Percentiles rank a stretch among this genome's conserved stretches.
phyloP scores from a whole-genome alignment of 2,113 vertebrate genomes.

The Odontophorus gujanensis region DNA sequence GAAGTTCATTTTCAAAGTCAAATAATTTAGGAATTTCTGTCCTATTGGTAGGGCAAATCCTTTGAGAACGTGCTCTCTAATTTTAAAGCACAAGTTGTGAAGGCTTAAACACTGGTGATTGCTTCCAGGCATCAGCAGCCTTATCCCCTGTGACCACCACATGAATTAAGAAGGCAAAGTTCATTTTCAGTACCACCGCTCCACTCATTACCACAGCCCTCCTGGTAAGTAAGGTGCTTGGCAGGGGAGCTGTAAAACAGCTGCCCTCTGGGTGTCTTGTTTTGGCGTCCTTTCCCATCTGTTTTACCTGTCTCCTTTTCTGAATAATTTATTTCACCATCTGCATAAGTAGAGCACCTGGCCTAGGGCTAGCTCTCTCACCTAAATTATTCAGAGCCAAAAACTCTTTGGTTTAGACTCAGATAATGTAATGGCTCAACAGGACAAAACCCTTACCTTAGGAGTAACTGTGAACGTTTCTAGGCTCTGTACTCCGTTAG shows the following conservation, averaged over 20 bases:
- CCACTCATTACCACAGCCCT: constrained; percentile 3
- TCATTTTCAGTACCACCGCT: constrained; percentile 12
- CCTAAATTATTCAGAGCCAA: constrained; percentile 87
- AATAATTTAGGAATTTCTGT: not conserved
- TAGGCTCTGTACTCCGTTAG: constrained; percentile 7
- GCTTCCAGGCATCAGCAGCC: not conserved
- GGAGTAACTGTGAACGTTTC: constrained; percentile 41
- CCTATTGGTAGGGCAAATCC: not conserved
- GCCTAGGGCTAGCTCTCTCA: constrained; percentile 80
- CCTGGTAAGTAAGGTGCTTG: constrained; percentile 13
- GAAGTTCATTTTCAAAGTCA: not conserved
- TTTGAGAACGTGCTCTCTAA: not conserved
- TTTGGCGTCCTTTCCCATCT: constrained; percentile 85
- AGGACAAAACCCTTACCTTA: constrained; percentile 69
- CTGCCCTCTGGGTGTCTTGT: constrained; percentile 78
- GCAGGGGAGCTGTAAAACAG: constrained; percentile 70
- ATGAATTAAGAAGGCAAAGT: not conserved
- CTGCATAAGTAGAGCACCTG: constrained; percentile 85
- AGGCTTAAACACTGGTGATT: not conserved
- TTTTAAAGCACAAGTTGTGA: not conserved
- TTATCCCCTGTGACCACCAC: not conserved
- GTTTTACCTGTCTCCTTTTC: constrained; percentile 84
- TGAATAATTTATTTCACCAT: constrained; percentile 90
- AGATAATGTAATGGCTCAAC: constrained; percentile 79
- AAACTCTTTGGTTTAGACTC: constrained; percentile 79